Evolutionary conservation across 2,113 vertebrate species (phyloP).

Genomic region (Phalacrocorax pelagicus): DNA sequence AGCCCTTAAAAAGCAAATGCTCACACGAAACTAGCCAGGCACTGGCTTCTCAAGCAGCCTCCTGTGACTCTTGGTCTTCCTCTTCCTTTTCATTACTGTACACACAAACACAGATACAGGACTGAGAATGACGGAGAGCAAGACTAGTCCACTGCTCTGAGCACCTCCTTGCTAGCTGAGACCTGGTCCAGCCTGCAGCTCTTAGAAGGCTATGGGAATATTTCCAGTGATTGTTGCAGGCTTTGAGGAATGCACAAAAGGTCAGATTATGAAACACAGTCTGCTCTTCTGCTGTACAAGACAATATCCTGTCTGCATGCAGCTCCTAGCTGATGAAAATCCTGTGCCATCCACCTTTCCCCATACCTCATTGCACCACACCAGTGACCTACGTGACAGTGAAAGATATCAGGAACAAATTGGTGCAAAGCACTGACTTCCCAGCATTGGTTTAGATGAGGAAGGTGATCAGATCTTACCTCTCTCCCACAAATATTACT

Average conservation of each 20-base stretch:
- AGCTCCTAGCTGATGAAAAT: not conserved
- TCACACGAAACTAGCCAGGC: not conserved
- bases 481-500: not conserved
- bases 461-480: not conserved
- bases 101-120: not conserved
- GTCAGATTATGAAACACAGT: not conserved
- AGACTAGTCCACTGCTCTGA: not conserved
- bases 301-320: not conserved
- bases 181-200: not conserved
- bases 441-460: not conserved
- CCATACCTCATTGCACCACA: not conserved
- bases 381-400: not conserved
- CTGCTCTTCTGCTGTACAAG: not conserved
- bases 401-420: not conserved
- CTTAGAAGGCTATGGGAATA: not conserved
- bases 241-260: not conserved
- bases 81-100: not conserved
- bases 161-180: not conserved
- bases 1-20: not conserved
- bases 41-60: not conserved
- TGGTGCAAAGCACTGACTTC: not conserved
- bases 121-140: not conserved
- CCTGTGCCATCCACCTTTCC: not conserved
- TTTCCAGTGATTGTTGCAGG: not conserved
- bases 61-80: not conserved